These are phyloP conservation scores for Porites cylindrica DNA, from an alignment of 92 coral and sea anemone genomes.

Conservation along the genomic window DNA sequence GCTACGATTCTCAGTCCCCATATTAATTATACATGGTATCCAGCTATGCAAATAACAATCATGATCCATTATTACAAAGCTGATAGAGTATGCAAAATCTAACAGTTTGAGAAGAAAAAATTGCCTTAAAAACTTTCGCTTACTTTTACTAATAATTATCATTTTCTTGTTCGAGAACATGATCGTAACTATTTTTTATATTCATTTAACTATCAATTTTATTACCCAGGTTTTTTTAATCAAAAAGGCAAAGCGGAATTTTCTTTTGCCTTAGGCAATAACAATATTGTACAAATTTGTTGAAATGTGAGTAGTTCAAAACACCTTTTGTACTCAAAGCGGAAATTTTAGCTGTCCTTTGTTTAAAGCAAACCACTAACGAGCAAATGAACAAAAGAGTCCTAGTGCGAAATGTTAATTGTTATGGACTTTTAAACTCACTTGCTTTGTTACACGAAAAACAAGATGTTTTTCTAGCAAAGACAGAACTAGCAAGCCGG, in stretches of 20 bases:
- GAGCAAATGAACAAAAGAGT: not conserved
- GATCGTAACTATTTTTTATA: not conserved
- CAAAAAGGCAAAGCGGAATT: conserved; percentile 32
- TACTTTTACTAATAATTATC: not conserved
- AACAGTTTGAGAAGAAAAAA: no score
- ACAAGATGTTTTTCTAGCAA: no score
- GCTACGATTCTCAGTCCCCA: no score
- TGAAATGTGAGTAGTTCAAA: conserved; percentile 11
- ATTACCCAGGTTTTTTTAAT: not conserved
- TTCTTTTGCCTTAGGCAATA: conserved; percentile 27
- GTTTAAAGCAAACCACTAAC: not conserved
- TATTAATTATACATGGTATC: no score
- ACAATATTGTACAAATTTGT: conserved; percentile 3
- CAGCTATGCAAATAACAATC: no score
- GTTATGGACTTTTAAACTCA: not conserved
- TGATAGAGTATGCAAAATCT: no score
- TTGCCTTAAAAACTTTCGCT: not conserved
- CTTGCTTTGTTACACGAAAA: not conserved
- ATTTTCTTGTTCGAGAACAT: not conserved
- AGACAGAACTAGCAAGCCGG: not conserved
- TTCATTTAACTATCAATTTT: not conserved
- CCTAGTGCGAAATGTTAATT: no score
- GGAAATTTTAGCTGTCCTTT: conserved; percentile 18
- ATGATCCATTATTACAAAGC: no score
- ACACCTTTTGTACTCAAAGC: conserved; percentile 31